Conservation (phyloP, 2,113 vertebrate genomes). For the Callorhinus ursinus region DNA sequence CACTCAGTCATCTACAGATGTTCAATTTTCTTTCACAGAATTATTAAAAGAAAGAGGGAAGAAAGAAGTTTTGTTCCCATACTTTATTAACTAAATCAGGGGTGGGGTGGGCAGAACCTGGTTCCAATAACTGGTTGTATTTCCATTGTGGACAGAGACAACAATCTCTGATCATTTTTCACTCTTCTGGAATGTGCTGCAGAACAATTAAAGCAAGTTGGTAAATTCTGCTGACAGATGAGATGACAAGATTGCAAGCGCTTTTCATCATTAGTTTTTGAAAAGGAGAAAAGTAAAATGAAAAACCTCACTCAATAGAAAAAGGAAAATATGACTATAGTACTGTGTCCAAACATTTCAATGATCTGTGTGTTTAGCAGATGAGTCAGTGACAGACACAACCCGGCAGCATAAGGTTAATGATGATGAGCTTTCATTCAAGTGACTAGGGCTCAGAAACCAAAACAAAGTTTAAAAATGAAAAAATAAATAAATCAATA, state of each 20-base stretch:
- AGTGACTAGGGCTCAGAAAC: neutral
- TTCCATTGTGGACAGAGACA: constrained; percentile 62
- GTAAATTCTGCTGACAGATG: constrained; percentile 76
- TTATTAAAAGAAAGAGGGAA: constrained; percentile 60
- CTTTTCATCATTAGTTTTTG: constrained; percentile 51
- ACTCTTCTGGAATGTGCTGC: neutral
- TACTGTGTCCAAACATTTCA: constrained; percentile 59
- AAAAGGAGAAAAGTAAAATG: constrained; percentile 60
- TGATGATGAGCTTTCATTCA: neutral
- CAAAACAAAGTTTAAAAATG: neutral
- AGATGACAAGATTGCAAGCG: constrained; percentile 75
- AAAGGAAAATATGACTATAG: constrained; percentile 2
- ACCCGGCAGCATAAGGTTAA: neutral
- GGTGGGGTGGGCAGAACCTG: neutral
- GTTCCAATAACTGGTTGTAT: constrained; percentile 35
- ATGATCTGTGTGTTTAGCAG: neutral
- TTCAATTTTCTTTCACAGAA: constrained; percentile 41
- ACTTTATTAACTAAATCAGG: constrained; percentile 47
- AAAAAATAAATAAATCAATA: neutral
- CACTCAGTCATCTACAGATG: constrained; percentile 55
- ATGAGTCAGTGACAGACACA: neutral
- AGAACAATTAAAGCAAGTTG: constrained; percentile 69
- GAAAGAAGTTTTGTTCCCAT: neutral
- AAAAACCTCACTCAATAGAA: constrained; percentile 46
- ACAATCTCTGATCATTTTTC: constrained; percentile 69